These are phyloP conservation scores for cattle (Bos taurus) DNA, from an alignment of 2,113 vertebrate genomes.

Conservation along the genomic window ARS-UCD2.0 NC_037338.1:98778001-98778500, in stretches of 20 bases:
- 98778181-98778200: accelerated
- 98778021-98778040: neutral
- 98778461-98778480: neutral
- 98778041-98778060: neutral
- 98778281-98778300: neutral
- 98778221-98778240: neutral
- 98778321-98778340: neutral
- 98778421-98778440: accelerated
- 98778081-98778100: neutral
- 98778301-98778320: neutral
- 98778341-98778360: neutral
- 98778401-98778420: neutral
- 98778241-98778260: neutral
- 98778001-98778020: neutral
- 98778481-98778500: neutral
- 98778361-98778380: neutral
- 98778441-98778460: neutral
- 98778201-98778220: accelerated
- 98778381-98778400: neutral
- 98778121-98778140: neutral
- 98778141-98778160: neutral
- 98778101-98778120: too few relatives aligned
- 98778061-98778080: neutral
- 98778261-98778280: neutral
- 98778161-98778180: too few relatives aligned